phyloP scores from a whole-genome alignment of 2,888 invertebrate genomes.

The Anthophora plumipes region DNA sequence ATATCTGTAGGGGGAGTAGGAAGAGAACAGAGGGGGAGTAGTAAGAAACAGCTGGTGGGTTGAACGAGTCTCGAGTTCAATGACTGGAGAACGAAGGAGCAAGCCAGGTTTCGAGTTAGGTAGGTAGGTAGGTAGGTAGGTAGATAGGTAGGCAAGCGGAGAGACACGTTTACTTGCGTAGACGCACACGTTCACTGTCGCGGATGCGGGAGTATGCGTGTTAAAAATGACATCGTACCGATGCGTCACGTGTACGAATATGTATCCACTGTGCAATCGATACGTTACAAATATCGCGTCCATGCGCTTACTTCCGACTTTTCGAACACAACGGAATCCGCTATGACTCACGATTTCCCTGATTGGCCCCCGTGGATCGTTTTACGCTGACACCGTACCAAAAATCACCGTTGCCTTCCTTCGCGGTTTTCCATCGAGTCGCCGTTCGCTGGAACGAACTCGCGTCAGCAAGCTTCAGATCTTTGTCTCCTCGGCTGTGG shows the following conservation, averaged over 20 bases:
- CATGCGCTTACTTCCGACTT: conserved; percentile 4
- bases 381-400: conserved; percentile 61
- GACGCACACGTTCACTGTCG: conserved; percentile 35
- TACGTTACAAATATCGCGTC: neutral
- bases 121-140: conserved; percentile 74
- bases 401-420: conserved; percentile 54
- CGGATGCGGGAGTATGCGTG: conserved; percentile 32
- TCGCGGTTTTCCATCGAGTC: conserved; percentile 14
- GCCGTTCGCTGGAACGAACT: conserved; percentile 6
- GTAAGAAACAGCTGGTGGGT: conserved; percentile 83
- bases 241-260: conserved; percentile 36
- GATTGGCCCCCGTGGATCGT: conserved; percentile 42
- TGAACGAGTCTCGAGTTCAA: conserved; percentile 82
- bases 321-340: conserved; percentile 37
- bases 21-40: conserved; percentile 59
- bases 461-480: conserved; percentile 35
- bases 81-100: conserved; percentile 80
- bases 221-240: conserved; percentile 37
- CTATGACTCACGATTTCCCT: conserved; percentile 53
- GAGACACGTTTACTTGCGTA: conserved; percentile 65
- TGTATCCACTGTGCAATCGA: neutral
- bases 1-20: conserved; percentile 34
- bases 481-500: conserved; percentile 43
- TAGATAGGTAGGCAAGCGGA: conserved; percentile 64
- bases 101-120: conserved; percentile 71